phyloP scores from a whole-genome alignment of 2,113 vertebrate genomes.

The Ptilonorhynchus violaceus region DNA sequence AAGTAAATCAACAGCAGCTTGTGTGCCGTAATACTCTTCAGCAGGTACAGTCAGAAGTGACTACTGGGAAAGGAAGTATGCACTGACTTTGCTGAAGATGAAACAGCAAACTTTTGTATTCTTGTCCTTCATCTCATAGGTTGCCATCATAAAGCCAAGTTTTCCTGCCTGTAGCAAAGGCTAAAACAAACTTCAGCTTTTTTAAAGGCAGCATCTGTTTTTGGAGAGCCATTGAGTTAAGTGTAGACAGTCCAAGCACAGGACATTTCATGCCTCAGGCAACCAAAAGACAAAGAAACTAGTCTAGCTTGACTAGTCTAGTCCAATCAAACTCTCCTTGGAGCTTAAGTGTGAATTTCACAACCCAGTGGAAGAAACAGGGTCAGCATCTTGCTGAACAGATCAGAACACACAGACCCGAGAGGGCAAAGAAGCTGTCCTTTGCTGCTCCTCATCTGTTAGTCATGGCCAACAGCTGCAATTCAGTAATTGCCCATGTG shows the following conservation, averaged over 20 bases:
- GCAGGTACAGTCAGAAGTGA: not conserved
- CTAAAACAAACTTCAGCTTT: not conserved
- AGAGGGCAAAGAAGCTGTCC: not conserved
- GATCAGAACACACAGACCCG: fast-evolving
- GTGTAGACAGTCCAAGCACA: not conserved
- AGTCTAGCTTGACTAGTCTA: not conserved
- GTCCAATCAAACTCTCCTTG: not conserved
- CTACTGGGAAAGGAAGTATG: not conserved
- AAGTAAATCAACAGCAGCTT: not conserved
- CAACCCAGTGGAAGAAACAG: not conserved
- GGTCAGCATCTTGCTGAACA: not conserved
- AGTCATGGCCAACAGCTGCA: not conserved
- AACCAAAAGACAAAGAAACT: not conserved
- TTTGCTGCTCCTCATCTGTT: not conserved
- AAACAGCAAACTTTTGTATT: not conserved
- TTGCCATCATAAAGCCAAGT: not conserved
- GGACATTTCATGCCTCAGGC: not conserved
- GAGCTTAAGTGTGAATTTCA: not conserved
- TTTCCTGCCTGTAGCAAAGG: not conserved
- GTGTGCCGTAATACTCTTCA: not conserved
- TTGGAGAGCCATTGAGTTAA: not conserved
- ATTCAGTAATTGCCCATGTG: not conserved
- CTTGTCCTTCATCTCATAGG: not conserved
- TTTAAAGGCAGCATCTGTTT: not conserved
- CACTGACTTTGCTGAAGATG: not conserved